phyloP scores from a whole-genome alignment of 2,113 vertebrate species.

The Egretta garzetta region DNA sequence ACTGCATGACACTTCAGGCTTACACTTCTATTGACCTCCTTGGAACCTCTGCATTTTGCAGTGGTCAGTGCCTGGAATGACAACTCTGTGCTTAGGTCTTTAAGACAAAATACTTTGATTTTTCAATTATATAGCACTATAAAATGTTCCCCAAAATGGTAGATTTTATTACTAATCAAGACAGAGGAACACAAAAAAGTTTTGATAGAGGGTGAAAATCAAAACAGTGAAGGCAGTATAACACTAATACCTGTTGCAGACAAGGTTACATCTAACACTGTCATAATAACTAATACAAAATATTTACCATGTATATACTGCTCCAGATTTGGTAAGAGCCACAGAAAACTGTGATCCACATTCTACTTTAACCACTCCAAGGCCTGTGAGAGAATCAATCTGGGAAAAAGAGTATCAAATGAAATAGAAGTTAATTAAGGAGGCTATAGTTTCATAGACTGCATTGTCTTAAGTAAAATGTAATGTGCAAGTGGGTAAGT shows the following conservation, averaged over 20 bases:
- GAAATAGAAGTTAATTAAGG: not conserved
- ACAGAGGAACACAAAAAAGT: not conserved
- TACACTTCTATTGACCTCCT: not conserved
- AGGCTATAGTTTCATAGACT: not conserved
- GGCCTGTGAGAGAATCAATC: conserved; percentile 98
- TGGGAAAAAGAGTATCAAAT: conserved; percentile 50
- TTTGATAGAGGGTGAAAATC: not conserved
- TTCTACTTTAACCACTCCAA: conserved; percentile 96
- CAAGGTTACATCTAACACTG: not conserved
- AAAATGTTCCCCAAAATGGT: not conserved
- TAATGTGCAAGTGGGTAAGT: not conserved
- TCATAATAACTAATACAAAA: not conserved
- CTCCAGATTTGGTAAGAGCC: conserved; percentile 94
- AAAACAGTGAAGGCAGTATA: not conserved
- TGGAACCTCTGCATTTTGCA: not conserved
- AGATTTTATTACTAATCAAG: not conserved
- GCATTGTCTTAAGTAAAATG: not conserved
- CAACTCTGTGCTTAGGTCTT: not conserved
- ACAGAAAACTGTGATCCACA: conserved; percentile 99
- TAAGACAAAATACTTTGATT: not conserved
- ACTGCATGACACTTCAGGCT: not conserved
- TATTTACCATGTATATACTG: conserved; percentile 94
- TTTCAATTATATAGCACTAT: not conserved
- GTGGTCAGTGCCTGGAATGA: not conserved
- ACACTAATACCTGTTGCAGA: not conserved